Percentiles rank a stretch among this genome's conserved stretches.
Conservation (phyloP, 2,113 vertebrate genomes). For the Manacus vitellinus region DNA sequence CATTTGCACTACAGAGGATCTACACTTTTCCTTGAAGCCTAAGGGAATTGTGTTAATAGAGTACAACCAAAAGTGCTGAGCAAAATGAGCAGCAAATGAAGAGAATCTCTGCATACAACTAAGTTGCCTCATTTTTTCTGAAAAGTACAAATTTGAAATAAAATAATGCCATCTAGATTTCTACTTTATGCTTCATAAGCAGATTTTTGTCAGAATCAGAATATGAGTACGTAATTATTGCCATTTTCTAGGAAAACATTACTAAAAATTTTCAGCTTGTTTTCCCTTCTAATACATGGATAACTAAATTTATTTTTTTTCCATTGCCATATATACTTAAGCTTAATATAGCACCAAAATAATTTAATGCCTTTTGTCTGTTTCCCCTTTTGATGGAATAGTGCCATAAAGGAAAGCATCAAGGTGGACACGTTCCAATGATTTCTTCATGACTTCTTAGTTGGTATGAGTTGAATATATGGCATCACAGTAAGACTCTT, state of each 20-base stretch:
- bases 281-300: neutral
- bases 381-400: neutral
- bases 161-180: neutral
- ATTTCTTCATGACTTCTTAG: neutral
- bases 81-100: neutral
- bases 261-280: neutral
- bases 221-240: neutral
- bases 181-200: neutral
- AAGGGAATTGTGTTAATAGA: neutral
- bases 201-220: neutral
- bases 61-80: neutral
- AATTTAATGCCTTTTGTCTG: neutral
- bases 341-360: neutral
- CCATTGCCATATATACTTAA: neutral
- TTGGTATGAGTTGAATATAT: neutral
- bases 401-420: neutral
- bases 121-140: neutral
- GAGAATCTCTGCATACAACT: neutral
- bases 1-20: neutral
- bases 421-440: neutral
- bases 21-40: neutral
- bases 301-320: neutral
- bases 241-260: neutral
- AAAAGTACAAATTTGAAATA: neutral
- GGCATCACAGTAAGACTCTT: neutral